Evolutionary conservation across 2,113 vertebrate species (phyloP), one percentile per base, ranked within the genome.

Genomic region (Myotis brandtii): DNA sequence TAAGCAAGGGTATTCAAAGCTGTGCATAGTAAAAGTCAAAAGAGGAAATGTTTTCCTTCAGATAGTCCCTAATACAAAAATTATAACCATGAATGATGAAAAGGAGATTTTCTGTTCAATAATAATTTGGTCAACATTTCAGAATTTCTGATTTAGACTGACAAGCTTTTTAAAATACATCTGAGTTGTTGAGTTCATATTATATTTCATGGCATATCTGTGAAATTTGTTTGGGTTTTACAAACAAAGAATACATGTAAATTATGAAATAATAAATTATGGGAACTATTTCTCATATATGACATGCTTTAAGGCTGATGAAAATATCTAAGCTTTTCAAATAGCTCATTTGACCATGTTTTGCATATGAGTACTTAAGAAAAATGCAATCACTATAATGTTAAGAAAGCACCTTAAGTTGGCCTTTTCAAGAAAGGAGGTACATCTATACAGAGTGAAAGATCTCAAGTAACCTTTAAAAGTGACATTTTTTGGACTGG

Each of bases 381-480:
- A 80, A 37, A 86, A 73, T 46, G 17, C 12, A 56, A 59, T 72
- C 34, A 34, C 9, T 83, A 21, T 40, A 34, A 50, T 76, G 48
- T 48, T 85, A 72, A 64, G 25, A 90, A 50, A 72, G 8, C 1
- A 72, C 43, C 27, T 88, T 89, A 91, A 70, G 20, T 66, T 81
- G 34, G 17, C 66, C 73, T 64, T 93, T 96, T 91, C 30, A 79
- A 82, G 30, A 95, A 89, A 97, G 11, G 25, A 91, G 5, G 79
- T 46, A 43, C 14, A 72, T 89, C 40, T 6, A 69, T 83, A 18
- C 48, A 83, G 37, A 94, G 5, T n/a, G 34, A 77, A 18, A 91
- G 52, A 59, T 85, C 50, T 34, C 56, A 97, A 95, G 17, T 94
- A 40, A 91, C 52, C 89, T 87, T 92, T 90, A 64, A 80, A 92